phyloP scores from a whole-genome alignment of 2,888 invertebrate species.

The Acanthoscelides obtectus region DNA sequence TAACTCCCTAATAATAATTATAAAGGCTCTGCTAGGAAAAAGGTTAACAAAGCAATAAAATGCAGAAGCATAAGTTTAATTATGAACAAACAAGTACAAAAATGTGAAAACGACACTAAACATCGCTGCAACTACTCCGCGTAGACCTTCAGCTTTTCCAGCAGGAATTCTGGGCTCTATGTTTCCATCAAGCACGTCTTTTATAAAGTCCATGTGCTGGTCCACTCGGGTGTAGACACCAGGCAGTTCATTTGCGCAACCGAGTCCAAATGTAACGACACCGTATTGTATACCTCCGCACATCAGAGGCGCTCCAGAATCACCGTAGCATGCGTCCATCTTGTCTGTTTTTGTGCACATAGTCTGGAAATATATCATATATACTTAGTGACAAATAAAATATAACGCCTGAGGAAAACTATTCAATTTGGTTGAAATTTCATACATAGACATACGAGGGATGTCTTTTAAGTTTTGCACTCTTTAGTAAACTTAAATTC shows the following conservation, averaged over 20 bases:
- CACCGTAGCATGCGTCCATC: slow-evolving; percentile 13
- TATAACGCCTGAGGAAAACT: too few species aligned
- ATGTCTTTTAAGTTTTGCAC: too few species aligned
- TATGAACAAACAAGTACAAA: not conserved
- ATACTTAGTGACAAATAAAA: too few species aligned
- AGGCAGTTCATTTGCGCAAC: slow-evolving; percentile 5
- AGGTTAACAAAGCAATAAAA: too few species aligned
- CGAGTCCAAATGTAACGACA: slow-evolving; percentile 14
- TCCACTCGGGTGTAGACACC: slow-evolving; percentile 13
- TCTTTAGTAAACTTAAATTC: too few species aligned
- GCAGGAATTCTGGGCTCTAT: not conserved
- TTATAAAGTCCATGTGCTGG: slow-evolving; percentile 11
- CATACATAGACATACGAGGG: too few species aligned
- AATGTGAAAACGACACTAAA: not conserved
- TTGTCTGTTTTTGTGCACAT: not conserved
- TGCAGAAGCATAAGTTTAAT: not conserved
- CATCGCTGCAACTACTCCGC: not conserved
- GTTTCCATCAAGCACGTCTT: not conserved
- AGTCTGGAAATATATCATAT: not conserved
- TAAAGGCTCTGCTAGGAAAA: too few species aligned
- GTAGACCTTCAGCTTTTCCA: not conserved
- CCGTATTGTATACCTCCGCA: slow-evolving; percentile 11
- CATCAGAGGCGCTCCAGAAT: slow-evolving; percentile 16
- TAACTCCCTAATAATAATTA: too few species aligned
- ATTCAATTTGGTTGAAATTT: too few species aligned